Evolutionary conservation across 2,797 vertebrate species (phyloP).

Genomic region (Bovichtus diacanthus): DNA sequence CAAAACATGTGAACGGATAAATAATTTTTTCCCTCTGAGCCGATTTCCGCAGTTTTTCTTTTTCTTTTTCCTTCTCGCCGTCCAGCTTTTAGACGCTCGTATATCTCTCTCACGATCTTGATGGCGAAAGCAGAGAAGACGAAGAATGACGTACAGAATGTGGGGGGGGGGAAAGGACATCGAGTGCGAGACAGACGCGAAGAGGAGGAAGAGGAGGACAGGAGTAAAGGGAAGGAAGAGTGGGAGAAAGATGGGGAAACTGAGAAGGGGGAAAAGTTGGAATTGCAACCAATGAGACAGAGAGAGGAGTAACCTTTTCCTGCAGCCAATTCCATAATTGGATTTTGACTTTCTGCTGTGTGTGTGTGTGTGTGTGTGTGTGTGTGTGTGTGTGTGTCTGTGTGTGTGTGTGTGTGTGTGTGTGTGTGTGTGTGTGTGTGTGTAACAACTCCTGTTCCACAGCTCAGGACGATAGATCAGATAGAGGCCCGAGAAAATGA

Average conservation of each 20-base stretch:
- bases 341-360: constrained; percentile 45
- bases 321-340: constrained; percentile 64
- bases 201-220: neutral
- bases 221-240: neutral
- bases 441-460: constrained; percentile 39
- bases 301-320: constrained; percentile 55
- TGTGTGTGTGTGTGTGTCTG: constrained; percentile 13
- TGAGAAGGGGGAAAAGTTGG: constrained; percentile 8
- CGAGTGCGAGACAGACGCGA: neutral
- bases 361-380: constrained; percentile 7
- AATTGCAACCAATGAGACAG: constrained; percentile 23
- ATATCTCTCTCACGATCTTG: neutral
- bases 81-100: neutral
- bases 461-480: constrained; percentile 63
- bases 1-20: no score
- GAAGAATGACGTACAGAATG: neutral
- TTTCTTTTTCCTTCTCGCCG: neutral
- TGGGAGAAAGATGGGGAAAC: neutral
- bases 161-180: no score
- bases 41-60: no score
- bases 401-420: constrained; percentile 13
- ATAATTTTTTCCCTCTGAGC: no score
- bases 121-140: neutral
- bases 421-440: constrained; percentile 20
- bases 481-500: constrained; percentile 66